A percentile compares a stretch with the other conserved stretches of the same genome.
Conservation (phyloP, 2,113 vertebrate species). For the Pogona vitticeps region DNA sequence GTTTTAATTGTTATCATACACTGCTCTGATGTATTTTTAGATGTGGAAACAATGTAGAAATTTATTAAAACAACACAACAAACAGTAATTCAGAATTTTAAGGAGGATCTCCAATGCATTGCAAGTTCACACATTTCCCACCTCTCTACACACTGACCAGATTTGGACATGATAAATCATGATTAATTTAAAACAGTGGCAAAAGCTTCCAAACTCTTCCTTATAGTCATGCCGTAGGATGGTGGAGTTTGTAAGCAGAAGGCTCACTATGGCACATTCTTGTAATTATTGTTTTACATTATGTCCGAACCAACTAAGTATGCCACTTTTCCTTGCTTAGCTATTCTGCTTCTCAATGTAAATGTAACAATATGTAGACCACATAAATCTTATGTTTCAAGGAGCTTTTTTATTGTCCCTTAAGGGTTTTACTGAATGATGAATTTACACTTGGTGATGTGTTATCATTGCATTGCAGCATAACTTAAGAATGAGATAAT, state of each 20-base stretch:
- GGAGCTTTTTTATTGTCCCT: conserved; percentile 24
- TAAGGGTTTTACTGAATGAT: conserved; percentile 45
- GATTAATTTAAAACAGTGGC: not conserved
- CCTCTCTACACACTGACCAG: not conserved
- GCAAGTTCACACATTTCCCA: no score
- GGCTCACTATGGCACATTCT: no score
- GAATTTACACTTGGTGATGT: not conserved
- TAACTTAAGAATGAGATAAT: conserved; percentile 53
- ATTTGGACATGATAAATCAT: not conserved
- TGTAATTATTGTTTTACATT: not conserved
- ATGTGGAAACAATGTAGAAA: no score
- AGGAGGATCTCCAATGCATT: no score
- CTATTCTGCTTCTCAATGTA: conserved; percentile 9
- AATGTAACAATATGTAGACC: conserved; percentile 30
- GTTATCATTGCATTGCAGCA: conserved; percentile 27
- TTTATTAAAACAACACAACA: no score
- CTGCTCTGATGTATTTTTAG: no score
- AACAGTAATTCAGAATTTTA: no score
- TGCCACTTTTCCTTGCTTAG: not conserved
- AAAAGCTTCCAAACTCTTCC: not conserved
- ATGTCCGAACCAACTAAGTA: not conserved
- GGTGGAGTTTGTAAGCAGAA: not conserved
- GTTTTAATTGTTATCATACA: no score
- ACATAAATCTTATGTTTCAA: conserved; percentile 32
- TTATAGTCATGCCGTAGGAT: not conserved